Evolutionary conservation across 1,140 invertebrate genomes (phyloP).

Genomic region (Chironomus striatipennis): DNA sequence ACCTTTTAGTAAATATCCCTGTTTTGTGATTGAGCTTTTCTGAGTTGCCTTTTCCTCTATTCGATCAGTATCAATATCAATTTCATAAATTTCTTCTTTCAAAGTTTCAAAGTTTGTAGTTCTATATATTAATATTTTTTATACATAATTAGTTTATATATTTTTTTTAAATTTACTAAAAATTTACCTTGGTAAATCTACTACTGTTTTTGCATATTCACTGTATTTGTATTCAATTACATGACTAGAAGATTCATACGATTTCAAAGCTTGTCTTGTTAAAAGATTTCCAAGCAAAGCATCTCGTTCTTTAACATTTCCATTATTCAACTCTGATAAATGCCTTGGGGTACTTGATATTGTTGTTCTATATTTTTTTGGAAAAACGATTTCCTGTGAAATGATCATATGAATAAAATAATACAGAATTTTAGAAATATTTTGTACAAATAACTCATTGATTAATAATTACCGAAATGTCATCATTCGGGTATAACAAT

Average conservation of each 20-base stretch:
- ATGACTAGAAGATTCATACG: conserved; percentile 79
- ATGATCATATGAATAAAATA: not conserved
- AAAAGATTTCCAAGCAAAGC: conserved; percentile 53
- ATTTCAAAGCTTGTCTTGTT: conserved; percentile 77
- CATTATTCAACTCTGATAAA: not conserved
- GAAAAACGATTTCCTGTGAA: not conserved
- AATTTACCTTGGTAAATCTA: conserved; percentile 71
- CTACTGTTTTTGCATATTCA: conserved; percentile 71
- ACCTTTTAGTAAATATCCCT: conserved; percentile 83
- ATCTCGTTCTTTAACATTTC: not conserved
- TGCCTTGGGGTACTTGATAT: not conserved
- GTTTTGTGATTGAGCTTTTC: conserved; percentile 69
- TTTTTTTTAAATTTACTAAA: conserved; percentile 24
- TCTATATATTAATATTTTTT: too few relatives aligned
- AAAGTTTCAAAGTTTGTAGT: conserved; percentile 44
- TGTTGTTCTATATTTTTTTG: not conserved
- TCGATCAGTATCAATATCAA: conserved; percentile 76
- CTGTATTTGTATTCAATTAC: conserved; percentile 82
- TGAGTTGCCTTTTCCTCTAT: conserved; percentile 59
- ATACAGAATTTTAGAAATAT: not conserved
- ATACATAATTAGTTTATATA: conserved; percentile 28
- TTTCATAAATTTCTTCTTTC: conserved; percentile 75
- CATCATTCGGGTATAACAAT: conserved; percentile 81
- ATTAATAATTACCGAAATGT: conserved; percentile 68
- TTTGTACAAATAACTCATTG: too few relatives aligned